phyloP scores from a whole-genome alignment of 2,888 invertebrate genomes.

The Tineola bisselliella region DNA sequence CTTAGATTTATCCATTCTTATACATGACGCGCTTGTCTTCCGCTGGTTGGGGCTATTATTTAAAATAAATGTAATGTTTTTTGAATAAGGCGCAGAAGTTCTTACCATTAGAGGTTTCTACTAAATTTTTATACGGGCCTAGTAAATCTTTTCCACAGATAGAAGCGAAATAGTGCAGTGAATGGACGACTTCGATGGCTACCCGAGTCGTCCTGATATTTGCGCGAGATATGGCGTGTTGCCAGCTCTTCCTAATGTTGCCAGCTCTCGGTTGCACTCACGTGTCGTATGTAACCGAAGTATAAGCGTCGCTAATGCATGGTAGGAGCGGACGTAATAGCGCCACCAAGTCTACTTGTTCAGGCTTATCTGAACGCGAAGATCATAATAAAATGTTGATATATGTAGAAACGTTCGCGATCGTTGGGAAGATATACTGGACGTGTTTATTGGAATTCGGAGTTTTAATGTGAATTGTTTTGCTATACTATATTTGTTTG shows the following conservation, averaged over 20 bases:
- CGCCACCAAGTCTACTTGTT: neutral
- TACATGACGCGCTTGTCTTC: slow-evolving; percentile 1
- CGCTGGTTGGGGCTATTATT: neutral
- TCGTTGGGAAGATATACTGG: neutral
- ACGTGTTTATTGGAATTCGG: neutral
- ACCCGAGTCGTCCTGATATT: neutral
- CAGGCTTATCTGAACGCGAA: neutral
- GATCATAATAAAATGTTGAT: slow-evolving; percentile 5
- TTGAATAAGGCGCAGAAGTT: no score
- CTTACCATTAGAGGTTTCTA: neutral
- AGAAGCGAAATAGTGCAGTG: neutral
- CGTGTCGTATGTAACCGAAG: neutral
- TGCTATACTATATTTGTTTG: neutral
- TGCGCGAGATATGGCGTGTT: slow-evolving; percentile 8
- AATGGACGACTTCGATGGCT: slow-evolving; percentile 9
- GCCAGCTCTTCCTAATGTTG: slow-evolving; percentile 12
- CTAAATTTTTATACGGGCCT: neutral
- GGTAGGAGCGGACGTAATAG: neutral
- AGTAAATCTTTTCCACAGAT: neutral
- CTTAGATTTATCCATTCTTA: neutral
- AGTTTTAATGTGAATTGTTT: slow-evolving; percentile 5
- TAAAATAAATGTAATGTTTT: no score
- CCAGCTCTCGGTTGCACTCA: neutral
- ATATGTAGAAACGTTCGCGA: neutral
- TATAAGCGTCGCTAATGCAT: slow-evolving; percentile 2